Evolutionary conservation across 2,797 vertebrate genomes (phyloP).

Genomic region (Cossypha dichroa): DNA sequence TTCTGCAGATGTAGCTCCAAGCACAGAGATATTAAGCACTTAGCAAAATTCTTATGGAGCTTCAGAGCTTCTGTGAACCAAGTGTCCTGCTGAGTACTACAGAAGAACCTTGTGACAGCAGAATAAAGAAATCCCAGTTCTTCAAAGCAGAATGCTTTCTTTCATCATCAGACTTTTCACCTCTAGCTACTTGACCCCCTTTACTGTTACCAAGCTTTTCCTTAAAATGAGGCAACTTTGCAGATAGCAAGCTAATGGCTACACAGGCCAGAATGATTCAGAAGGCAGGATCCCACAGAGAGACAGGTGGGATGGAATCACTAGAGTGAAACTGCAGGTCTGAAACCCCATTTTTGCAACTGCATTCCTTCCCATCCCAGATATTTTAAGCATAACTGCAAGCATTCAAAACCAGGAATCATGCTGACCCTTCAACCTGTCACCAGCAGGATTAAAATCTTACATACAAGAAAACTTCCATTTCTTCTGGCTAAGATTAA

Average conservation of each 20-base stretch:
- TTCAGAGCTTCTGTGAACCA: not conserved
- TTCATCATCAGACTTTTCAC: not conserved
- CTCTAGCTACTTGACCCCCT: not conserved
- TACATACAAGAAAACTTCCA: not conserved
- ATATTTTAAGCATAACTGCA: not conserved
- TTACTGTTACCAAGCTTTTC: not conserved
- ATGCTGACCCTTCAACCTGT: not conserved
- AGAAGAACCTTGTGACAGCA: not conserved
- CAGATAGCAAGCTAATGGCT: not conserved
- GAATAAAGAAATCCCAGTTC: not conserved
- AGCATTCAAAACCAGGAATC: not conserved
- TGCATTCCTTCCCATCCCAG: not conserved
- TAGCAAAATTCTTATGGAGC: not conserved
- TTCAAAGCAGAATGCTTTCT: not conserved
- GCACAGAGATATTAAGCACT: not conserved
- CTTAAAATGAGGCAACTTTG: not conserved
- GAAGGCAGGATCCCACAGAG: not conserved
- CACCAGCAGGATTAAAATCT: not conserved
- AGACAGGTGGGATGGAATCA: not conserved
- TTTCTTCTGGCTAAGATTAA: not conserved
- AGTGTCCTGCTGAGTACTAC: not conserved
- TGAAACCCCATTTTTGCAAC: not conserved
- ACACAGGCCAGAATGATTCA: not conserved
- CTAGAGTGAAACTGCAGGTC: not conserved
- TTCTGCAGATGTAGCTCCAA: not conserved